A percentile compares a stretch with the other conserved stretches of the same genome.
These are phyloP conservation scores for Deladenus siricidicola DNA, from an alignment of 2,888 invertebrate genomes.

Conservation along the genomic window DNA sequence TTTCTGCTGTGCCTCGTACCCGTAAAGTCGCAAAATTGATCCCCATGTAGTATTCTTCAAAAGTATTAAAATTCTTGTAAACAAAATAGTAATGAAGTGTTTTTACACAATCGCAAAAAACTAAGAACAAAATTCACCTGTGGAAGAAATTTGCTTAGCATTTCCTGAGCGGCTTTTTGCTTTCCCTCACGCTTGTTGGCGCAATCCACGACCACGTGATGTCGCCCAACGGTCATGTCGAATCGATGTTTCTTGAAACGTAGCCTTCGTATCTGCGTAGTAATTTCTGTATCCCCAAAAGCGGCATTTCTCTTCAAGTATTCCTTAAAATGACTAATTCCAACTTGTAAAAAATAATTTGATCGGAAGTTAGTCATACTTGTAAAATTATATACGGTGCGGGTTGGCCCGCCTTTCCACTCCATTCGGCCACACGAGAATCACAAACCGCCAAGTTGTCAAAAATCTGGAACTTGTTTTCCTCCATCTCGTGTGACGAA, in stretches of 20 bases:
- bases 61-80: too few species aligned
- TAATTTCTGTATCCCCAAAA: conserved; percentile 74
- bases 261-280: conserved; percentile 67
- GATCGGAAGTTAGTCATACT: conserved; percentile 59
- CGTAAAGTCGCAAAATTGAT: conserved; percentile 22
- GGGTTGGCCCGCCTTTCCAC: conserved; percentile 89
- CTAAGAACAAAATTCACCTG: conserved; percentile 17
- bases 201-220: conserved; percentile 77
- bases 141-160: conserved; percentile 84
- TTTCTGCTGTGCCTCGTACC: conserved; percentile 23
- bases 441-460: conserved; percentile 87
- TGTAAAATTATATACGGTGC: conserved; percentile 84
- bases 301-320: conserved; percentile 67
- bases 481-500: too few species aligned
- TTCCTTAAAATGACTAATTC: conserved; percentile 55
- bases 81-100: background rate
- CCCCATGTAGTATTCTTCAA: conserved; percentile 20
- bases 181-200: conserved; percentile 93
- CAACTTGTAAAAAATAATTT: conserved; percentile 3
- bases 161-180: conserved; percentile 86
- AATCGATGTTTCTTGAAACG: conserved; percentile 86
- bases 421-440: conserved; percentile 63
- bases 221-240: conserved; percentile 82
- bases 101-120: background rate
- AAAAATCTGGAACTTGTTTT: conserved; percentile 41